These are phyloP conservation scores for Phymorhynchus buccinoides DNA, from an alignment of 1,140 invertebrate genomes.

Conservation along the genomic window DNA sequence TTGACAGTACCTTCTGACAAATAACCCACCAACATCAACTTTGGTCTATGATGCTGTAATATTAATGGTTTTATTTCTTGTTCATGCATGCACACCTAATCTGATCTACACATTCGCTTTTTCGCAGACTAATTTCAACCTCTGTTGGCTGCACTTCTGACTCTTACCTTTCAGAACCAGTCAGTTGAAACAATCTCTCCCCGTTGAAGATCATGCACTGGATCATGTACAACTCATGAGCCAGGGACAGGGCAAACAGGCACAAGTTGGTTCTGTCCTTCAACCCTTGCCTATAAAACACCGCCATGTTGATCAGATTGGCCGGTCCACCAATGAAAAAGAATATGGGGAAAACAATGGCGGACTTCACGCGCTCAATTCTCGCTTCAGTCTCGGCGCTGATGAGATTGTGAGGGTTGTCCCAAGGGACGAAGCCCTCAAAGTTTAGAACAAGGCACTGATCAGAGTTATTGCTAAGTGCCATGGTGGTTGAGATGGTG, in stretches of 20 bases:
- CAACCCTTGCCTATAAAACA: slow-evolving; percentile 25
- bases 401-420: slow-evolving; percentile 18
- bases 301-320: slow-evolving; percentile 22
- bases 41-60: too few species aligned
- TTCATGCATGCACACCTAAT: too few species aligned
- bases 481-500: too few species aligned
- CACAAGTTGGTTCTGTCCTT: background rate
- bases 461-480: background rate
- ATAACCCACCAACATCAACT: too few species aligned
- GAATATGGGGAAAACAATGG: slow-evolving; percentile 7
- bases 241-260: slow-evolving; percentile 3
- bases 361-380: background rate
- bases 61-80: too few species aligned
- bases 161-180: background rate
- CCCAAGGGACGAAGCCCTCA: slow-evolving; percentile 7
- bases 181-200: background rate
- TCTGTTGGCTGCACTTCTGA: too few species aligned
- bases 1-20: too few species aligned
- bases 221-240: background rate
- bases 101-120: too few species aligned
- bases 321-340: slow-evolving; percentile 28
- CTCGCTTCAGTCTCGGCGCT: slow-evolving; percentile 3
- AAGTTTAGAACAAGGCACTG: background rate
- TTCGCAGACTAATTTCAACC: too few species aligned
- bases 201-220: slow-evolving; percentile 3